phyloP scores from a whole-genome alignment of 2,797 vertebrate species.

The Pipistrellus pipistrellus region DNA sequence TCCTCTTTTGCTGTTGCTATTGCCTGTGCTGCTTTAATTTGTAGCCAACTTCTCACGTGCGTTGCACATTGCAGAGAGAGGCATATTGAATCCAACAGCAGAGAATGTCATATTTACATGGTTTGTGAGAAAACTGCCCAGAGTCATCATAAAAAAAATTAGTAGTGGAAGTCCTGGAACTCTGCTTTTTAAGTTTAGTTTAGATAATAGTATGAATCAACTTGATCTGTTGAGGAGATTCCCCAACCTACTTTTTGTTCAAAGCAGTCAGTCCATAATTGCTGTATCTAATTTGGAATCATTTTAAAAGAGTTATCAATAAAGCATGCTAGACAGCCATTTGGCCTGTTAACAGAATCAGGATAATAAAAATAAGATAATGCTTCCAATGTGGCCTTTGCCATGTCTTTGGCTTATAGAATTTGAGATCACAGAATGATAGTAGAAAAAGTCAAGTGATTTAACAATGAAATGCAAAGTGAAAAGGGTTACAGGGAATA shows the following conservation, averaged over 20 bases:
- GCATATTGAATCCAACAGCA: neutral
- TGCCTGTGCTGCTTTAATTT: neutral
- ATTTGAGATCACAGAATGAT: neutral
- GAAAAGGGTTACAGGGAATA: neutral
- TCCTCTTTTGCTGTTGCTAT: neutral
- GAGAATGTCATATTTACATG: neutral
- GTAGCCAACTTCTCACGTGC: neutral
- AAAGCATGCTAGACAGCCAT: neutral
- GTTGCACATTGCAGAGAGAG: neutral
- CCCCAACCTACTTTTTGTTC: neutral
- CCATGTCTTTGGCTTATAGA: neutral
- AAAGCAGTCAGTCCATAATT: neutral
- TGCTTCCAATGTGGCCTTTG: neutral
- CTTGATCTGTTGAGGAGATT: neutral
- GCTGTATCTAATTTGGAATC: neutral
- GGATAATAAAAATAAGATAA: neutral
- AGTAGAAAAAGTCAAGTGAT: neutral
- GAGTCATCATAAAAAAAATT: neutral
- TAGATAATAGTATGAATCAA: neutral
- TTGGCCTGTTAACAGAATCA: slow-evolving; percentile 3
- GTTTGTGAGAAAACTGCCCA: neutral
- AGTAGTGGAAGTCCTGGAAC: neutral
- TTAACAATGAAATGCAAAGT: neutral
- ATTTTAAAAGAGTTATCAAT: neutral
- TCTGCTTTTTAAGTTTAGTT: neutral